Evolutionary conservation across 35 echinoderm and acorn worm species (phyloP), one percentile per base, ranked within the genome.

Genomic region (Ptychodera flava): DNA sequence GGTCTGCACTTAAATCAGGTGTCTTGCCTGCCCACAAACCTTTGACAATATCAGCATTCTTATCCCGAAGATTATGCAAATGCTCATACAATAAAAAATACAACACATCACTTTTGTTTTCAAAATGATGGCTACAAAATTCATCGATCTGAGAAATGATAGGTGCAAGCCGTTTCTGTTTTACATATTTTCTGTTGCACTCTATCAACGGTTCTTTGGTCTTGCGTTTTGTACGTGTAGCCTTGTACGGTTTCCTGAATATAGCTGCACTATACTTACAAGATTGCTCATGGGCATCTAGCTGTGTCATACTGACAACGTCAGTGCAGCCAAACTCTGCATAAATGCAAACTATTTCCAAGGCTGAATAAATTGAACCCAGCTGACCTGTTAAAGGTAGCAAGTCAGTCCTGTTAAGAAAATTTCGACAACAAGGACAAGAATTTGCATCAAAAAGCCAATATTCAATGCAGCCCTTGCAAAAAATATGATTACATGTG

Each of bases 21-120:
- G 0, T 88, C 31, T 85, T 33, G 32, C 31, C n/a, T 15, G 31
- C 85, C 88, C 88, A 90, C 30, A 82, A 45, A n/a, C n/a, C n/a
- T n/a, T n/a, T n/a, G n/a, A n/a, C n/a, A n/a, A n/a, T n/a, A n/a
- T n/a, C n/a, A n/a, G n/a, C n/a, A n/a, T n/a, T n/a, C n/a, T n/a
- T n/a, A n/a, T n/a, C n/a, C n/a, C n/a, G n/a, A 64, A 22, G 22
- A 22, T 64, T 22, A 64, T 64, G 22, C 22, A 64, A 22, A 64
- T 64, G 45, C 22, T 6, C 6, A 6, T 22, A 12, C 45, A 64
- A 22, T 64, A 22, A 12, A 64, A 64, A 64, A 64, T 12, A 64
- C 45, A 64, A 64, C 45, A 64, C 45, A 64, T 64, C 45, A 6
- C 22, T 22, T 64, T 64, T 64, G 6, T 6, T 12, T 64, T 64